Conservation (phyloP, 1,140 invertebrate genomes). For the Nasonia longicornis region DNA sequence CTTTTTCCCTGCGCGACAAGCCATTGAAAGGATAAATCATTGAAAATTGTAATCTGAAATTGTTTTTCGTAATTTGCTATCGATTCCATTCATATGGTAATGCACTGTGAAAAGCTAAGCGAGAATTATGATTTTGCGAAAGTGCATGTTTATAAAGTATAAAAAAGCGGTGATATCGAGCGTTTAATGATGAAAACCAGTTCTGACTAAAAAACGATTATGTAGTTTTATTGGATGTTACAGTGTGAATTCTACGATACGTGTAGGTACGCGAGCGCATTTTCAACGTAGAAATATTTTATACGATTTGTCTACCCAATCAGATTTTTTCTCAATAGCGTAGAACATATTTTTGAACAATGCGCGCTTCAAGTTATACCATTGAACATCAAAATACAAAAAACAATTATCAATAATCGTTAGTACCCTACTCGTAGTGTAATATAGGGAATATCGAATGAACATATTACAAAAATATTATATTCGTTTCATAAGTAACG, state of each 20-base stretch:
- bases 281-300: neutral
- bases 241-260: neutral
- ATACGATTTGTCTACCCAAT: neutral
- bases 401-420: neutral
- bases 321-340: neutral
- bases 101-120: neutral
- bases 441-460: neutral
- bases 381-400: slow-evolving; percentile 5
- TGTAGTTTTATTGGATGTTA: neutral
- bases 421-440: neutral
- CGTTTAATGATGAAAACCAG: neutral
- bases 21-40: neutral
- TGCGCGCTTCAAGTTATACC: neutral
- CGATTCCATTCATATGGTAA: neutral
- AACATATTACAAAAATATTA: neutral
- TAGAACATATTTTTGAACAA: neutral
- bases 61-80: slow-evolving; percentile 1
- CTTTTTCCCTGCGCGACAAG: neutral
- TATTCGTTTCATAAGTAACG: neutral
- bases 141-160: slow-evolving; percentile 3
- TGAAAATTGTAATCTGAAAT: neutral
- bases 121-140: neutral
- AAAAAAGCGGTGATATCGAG: neutral
- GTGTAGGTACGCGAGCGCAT: neutral
- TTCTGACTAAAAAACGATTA: neutral